Evolutionary conservation across 2,797 vertebrate genomes (phyloP).

Genomic region (Mus minutoides): DNA sequence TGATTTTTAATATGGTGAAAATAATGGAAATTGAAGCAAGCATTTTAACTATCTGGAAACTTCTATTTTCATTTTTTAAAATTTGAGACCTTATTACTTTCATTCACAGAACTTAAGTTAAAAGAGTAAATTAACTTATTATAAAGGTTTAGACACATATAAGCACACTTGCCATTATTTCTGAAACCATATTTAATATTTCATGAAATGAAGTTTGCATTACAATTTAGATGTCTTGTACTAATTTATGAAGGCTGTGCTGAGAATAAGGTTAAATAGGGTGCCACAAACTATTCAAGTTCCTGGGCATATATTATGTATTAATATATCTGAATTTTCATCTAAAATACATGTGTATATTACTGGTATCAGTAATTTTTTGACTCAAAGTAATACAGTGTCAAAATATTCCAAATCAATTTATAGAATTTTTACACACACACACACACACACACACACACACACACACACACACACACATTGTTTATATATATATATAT

Average conservation of each 20-base stretch:
- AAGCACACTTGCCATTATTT: neutral
- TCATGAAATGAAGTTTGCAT: neutral
- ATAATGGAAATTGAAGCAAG: neutral
- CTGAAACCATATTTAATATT: neutral
- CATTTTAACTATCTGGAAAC: neutral
- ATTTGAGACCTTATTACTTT: neutral
- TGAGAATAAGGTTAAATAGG: neutral
- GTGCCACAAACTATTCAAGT: rapidly evolving
- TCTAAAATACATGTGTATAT: neutral
- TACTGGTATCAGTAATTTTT: neutral
- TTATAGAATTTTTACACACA: too few relatives aligned
- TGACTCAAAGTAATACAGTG: neutral
- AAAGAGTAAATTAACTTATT: neutral
- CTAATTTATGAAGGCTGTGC: neutral
- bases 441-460: too few relatives aligned
- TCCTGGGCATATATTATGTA: rapidly evolving
- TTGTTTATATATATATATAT: too few relatives aligned
- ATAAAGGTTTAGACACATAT: neutral
- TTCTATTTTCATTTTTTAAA: neutral
- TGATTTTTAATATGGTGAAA: neutral
- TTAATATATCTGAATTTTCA: neutral
- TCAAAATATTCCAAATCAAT: neutral
- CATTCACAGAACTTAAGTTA: neutral
- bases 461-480: too few relatives aligned
- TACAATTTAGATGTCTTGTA: neutral